These are phyloP conservation scores for Pristionchus fissidentatus DNA, from an alignment of 2,888 invertebrate genomes.

Conservation along the genomic window DNA sequence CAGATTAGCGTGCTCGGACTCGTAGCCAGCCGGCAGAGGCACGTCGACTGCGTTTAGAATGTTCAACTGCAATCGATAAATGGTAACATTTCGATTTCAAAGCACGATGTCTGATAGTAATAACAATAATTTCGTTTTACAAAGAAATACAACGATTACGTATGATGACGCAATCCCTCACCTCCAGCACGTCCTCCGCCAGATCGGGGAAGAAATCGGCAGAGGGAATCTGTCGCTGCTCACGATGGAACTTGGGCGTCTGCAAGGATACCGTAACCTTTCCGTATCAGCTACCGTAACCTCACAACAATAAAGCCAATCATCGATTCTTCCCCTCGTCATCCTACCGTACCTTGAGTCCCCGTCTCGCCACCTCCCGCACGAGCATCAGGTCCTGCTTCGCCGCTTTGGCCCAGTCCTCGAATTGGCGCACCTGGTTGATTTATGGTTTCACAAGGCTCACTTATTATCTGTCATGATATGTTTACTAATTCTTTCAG, in stretches of 20 bases:
- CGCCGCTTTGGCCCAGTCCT: conserved; percentile 87
- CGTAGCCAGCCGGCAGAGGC: conserved; percentile 65
- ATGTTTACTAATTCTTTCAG: no score
- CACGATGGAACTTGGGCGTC: conserved; percentile 85
- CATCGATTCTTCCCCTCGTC: background rate
- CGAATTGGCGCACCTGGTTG: conserved; percentile 78
- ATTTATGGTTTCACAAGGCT: no score
- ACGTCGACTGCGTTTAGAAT: conserved; percentile 52
- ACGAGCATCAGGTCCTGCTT: conserved; percentile 91
- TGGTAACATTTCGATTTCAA: no score
- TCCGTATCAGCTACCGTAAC: conserved; percentile 3
- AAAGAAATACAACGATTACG: no score
- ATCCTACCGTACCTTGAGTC: conserved; percentile 45
- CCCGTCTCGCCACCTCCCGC: conserved; percentile 82
- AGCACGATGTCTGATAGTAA: no score
- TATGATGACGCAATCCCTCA: no score
- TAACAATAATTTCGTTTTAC: no score
- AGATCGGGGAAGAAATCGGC: conserved; percentile 81
- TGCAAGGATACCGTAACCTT: no score
- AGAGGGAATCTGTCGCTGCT: conserved; percentile 87
- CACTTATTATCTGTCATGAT: no score
- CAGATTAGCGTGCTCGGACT: conserved; percentile 60
- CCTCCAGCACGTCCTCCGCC: conserved; percentile 78
- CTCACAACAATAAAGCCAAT: background rate
- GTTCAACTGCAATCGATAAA: background rate